Conservation (phyloP, 2,113 vertebrate species). For the Rana temporaria region DNA sequence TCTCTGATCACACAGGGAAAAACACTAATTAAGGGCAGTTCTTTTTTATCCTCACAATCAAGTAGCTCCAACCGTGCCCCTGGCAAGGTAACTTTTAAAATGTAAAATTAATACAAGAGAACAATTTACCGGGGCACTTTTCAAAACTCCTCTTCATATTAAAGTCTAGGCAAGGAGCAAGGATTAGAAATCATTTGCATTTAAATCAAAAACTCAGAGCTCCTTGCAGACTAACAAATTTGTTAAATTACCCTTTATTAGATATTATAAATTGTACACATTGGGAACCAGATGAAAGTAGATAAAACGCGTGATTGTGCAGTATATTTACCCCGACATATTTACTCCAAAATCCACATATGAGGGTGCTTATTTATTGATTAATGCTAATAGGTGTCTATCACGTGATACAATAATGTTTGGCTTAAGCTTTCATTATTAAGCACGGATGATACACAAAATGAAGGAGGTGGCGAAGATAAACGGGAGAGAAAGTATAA, state of each 20-base stretch:
- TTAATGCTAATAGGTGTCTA: not conserved
- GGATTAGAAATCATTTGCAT: conserved; percentile 51
- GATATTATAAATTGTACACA: conserved; percentile 61
- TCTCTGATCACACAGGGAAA: conserved; percentile 64
- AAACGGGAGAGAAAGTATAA: not conserved
- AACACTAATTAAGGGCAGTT: conserved; percentile 68
- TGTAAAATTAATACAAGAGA: conserved; percentile 69
- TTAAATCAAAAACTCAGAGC: conserved; percentile 25
- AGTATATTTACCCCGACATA: not conserved
- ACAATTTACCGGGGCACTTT: conserved; percentile 65
- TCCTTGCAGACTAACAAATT: conserved; percentile 62
- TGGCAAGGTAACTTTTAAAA: conserved; percentile 71
- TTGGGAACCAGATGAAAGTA: not conserved
- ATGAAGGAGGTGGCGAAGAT: not conserved
- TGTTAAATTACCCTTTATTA: conserved; percentile 65
- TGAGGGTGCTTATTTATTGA: not conserved
- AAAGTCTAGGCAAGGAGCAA: conserved; percentile 60
- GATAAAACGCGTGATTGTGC: not conserved
- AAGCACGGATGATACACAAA: not conserved
- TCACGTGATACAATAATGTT: not conserved
- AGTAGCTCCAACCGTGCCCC: conserved; percentile 70
- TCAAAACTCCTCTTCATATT: conserved; percentile 61
- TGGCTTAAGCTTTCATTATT: not conserved
- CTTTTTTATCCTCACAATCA: conserved; percentile 65
- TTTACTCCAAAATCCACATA: not conserved